Conservation (phyloP, 2,113 vertebrate genomes). For the Rhynchopsitta pachyrhyncha region DNA sequence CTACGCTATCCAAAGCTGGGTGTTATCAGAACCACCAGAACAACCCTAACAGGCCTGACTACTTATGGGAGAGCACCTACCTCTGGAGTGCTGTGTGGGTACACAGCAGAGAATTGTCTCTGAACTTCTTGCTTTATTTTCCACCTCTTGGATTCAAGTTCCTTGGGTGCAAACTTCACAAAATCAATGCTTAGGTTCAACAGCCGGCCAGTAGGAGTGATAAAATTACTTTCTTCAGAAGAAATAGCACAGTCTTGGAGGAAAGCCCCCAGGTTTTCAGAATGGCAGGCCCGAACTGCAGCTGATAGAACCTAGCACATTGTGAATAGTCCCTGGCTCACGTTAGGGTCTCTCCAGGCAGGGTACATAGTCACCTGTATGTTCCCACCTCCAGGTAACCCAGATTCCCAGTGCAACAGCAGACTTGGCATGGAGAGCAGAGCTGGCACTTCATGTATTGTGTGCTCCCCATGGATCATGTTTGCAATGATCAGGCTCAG, state of each 20-base stretch:
- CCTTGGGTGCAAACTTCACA: background rate
- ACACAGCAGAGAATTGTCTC: background rate
- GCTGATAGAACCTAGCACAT: background rate
- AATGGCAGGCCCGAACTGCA: background rate
- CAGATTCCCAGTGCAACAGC: background rate
- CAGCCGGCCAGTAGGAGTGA: background rate
- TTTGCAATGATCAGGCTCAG: background rate
- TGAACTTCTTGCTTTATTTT: background rate
- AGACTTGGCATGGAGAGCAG: background rate
- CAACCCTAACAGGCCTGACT: background rate
- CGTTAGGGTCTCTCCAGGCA: background rate
- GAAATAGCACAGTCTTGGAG: background rate
- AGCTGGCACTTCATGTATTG: background rate
- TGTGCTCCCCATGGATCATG: background rate
- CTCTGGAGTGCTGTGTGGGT: background rate
- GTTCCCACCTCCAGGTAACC: background rate
- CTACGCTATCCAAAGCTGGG: accelerated
- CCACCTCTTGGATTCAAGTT: background rate
- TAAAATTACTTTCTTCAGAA: background rate
- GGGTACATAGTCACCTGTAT: background rate
- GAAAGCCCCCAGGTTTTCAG: background rate
- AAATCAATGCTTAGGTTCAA: background rate
- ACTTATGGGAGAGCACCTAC: background rate
- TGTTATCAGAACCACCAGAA: background rate
- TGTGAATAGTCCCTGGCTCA: background rate